A percentile compares a stretch with the other conserved stretches of the same genome.
These are phyloP conservation scores for Perca schrenkii DNA, from an alignment of 2,113 vertebrate genomes.

Conservation along the genomic window DNA sequence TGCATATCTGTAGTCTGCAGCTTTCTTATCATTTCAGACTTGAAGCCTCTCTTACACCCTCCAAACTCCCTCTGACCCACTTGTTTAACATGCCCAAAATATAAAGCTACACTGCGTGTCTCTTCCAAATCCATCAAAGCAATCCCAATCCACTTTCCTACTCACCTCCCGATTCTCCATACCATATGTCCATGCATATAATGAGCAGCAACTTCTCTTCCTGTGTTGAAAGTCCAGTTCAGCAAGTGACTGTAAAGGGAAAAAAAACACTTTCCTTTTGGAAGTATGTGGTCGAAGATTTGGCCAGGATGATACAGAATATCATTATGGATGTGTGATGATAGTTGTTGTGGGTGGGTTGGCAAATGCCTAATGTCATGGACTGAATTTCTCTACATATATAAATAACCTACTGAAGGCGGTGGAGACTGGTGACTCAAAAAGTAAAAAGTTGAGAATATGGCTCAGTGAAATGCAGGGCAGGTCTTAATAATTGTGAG, in stretches of 20 bases:
- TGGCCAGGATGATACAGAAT: conserved; percentile 28
- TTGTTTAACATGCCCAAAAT: conserved; percentile 58
- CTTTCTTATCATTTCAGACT: conserved; percentile 26
- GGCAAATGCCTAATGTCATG: conserved; percentile 31
- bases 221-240: conserved; percentile 38
- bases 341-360: conserved; percentile 49
- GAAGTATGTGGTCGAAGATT: background rate
- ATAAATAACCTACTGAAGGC: conserved; percentile 50
- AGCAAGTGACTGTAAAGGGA: background rate
- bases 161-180: conserved; percentile 39
- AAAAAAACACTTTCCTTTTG: background rate
- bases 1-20: conserved; percentile 6
- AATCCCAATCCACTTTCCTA: conserved; percentile 21
- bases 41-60: conserved; percentile 11
- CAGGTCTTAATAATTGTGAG: background rate
- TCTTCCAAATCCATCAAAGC: conserved; percentile 53
- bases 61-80: conserved; percentile 49
- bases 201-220: conserved; percentile 37
- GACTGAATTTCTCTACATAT: conserved; percentile 28
- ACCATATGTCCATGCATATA: conserved; percentile 33
- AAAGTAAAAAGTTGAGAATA: conserved; percentile 29
- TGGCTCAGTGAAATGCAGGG: background rate
- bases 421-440: conserved; percentile 26
- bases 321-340: conserved; percentile 18
- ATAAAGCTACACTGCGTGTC: conserved; percentile 31